phyloP scores from a whole-genome alignment of 1,140 invertebrate species.

The Pseudoatta argentina region DNA sequence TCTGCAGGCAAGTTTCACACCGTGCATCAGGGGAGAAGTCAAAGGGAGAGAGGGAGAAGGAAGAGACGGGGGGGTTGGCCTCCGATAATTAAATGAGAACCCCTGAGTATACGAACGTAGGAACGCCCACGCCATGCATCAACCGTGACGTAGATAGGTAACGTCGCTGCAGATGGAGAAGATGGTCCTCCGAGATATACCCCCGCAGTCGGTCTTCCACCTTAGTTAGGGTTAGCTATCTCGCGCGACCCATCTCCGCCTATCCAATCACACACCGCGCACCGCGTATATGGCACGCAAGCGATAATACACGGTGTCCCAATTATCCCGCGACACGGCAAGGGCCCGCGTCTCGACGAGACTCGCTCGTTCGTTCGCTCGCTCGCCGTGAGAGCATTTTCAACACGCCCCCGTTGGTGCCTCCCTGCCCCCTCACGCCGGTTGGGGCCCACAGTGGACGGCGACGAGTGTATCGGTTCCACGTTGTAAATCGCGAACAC shows the following conservation, averaged over 20 bases:
- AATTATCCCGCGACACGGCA: constrained; percentile 84
- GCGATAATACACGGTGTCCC: constrained; percentile 82
- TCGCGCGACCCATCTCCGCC: constrained; percentile 86
- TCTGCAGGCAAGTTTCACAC: constrained; percentile 45
- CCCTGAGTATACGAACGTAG: constrained; percentile 80
- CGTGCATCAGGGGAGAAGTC: neutral
- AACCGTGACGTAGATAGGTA: constrained; percentile 85
- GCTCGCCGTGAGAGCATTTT: constrained; percentile 80
- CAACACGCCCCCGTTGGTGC: constrained; percentile 78
- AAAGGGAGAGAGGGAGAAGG: neutral
- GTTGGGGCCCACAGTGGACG: constrained; percentile 1
- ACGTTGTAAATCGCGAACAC: constrained; percentile 54
- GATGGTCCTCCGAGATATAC: constrained; percentile 86
- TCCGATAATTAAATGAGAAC: constrained; percentile 84
- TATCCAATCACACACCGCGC: constrained; percentile 86
- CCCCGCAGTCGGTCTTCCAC: constrained; percentile 76
- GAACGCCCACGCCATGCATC: constrained; percentile 86
- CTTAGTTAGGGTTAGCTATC: constrained; percentile 86
- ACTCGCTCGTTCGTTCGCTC: constrained; percentile 49
- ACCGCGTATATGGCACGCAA: constrained; percentile 81
- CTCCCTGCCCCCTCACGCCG: constrained; percentile 22
- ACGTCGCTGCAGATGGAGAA: constrained; percentile 84
- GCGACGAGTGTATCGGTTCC: constrained; percentile 45
- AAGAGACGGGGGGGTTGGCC: constrained; percentile 17
- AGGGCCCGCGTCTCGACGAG: constrained; percentile 50